Conservation (phyloP, 1,140 invertebrate species). For the Trachymyrmex septentrionalis region DNA sequence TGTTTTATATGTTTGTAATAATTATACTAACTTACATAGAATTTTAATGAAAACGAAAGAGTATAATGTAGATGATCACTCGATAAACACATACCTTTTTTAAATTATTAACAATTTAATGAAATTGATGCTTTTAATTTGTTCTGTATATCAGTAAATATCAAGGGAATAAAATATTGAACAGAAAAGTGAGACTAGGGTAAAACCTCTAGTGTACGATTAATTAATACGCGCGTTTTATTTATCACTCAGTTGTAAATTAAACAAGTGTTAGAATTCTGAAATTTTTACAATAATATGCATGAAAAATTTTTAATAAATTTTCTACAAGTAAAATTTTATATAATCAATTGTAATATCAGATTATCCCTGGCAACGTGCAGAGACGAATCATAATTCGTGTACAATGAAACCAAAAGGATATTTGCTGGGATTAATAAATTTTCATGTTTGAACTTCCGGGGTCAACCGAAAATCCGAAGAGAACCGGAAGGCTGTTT, state of each 20-base stretch:
- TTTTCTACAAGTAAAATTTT: not conserved
- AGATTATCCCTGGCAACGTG: not conserved
- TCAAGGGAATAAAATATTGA: not conserved
- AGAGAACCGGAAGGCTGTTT: not conserved
- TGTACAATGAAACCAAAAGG: not conserved
- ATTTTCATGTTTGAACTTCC: slow-evolving; percentile 18
- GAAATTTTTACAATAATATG: not conserved
- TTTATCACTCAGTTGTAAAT: not conserved
- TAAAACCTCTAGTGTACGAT: not conserved
- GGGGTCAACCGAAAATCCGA: slow-evolving; percentile 31
- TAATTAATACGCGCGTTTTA: slow-evolving; percentile 19
- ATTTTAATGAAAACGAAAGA: not conserved
- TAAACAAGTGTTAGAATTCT: not conserved
- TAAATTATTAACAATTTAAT: not conserved
- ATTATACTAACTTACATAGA: not conserved
- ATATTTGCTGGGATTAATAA: slow-evolving; percentile 41
- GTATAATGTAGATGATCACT: not conserved
- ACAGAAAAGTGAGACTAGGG: not conserved
- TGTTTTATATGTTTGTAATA: not conserved
- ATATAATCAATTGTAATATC: slow-evolving; percentile 10
- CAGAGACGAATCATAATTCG: slow-evolving; percentile 22
- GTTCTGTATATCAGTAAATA: not conserved
- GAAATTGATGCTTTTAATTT: not conserved
- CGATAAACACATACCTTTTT: not conserved
- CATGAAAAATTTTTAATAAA: not conserved